These are phyloP conservation scores for Mobula hypostoma DNA, from an alignment of 2,113 vertebrate genomes.

Conservation along the genomic window DNA sequence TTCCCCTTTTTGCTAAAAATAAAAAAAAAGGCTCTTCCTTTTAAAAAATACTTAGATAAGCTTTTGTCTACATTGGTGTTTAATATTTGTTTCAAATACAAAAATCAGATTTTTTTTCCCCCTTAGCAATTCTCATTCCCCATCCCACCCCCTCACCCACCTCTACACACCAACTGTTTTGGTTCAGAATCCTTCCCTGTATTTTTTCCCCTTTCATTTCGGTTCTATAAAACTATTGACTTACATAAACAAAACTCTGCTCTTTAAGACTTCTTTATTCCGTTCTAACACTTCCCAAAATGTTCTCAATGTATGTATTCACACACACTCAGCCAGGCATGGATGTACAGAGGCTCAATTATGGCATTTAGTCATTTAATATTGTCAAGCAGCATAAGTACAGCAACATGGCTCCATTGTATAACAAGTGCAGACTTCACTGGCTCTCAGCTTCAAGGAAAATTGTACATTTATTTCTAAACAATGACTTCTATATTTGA, in stretches of 20 bases:
- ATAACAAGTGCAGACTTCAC: background rate
- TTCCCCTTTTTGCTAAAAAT: conserved; percentile 2
- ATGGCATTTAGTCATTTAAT: background rate
- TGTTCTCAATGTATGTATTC: background rate
- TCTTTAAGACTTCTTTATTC: background rate
- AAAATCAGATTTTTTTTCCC: no score
- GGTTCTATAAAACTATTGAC: background rate
- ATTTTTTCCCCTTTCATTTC: background rate
- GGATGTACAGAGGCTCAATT: background rate
- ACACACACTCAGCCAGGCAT: background rate
- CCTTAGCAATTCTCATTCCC: background rate
- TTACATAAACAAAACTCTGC: background rate
- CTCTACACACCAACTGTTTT: background rate
- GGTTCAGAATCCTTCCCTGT: background rate
- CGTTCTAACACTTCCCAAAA: background rate
- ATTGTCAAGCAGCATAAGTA: background rate
- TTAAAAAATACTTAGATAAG: background rate
- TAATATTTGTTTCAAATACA: no score
- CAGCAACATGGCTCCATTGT: background rate
- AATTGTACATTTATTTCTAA: background rate
- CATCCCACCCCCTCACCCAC: no score
- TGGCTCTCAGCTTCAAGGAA: background rate
- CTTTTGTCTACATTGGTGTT: background rate
- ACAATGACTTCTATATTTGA: background rate
- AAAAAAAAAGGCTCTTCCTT: background rate